Conservation (phyloP, 1,140 invertebrate genomes). For the Calycopis cecrops region DNA sequence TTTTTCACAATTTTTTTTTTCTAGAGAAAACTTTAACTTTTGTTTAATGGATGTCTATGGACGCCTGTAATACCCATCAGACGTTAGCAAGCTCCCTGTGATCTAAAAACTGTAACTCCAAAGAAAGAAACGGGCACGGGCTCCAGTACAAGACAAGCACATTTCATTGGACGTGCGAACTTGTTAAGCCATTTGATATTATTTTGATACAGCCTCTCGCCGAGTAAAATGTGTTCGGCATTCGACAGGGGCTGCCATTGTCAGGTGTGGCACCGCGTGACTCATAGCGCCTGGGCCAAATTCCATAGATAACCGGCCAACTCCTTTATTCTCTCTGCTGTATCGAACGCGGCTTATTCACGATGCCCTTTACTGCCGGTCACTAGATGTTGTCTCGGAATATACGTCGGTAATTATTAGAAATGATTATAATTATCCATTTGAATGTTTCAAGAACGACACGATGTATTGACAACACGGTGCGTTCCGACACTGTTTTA, state of each 20-base stretch:
- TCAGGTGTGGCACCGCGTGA: conserved; percentile 64
- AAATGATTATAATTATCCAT: conserved; percentile 34
- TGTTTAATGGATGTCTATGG: too few relatives aligned
- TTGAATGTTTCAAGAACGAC: conserved; percentile 24
- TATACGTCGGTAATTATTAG: conserved; percentile 43
- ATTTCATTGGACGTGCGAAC: conserved; percentile 6
- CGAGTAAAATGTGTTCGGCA: conserved; percentile 45
- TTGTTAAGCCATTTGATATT: conserved; percentile 10
- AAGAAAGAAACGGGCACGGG: too few relatives aligned
- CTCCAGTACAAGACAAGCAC: neutral
- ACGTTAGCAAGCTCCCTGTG: too few relatives aligned
- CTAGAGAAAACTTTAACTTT: too few relatives aligned
- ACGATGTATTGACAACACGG: conserved; percentile 24
- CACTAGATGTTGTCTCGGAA: conserved; percentile 39
- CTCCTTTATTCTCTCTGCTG: conserved; percentile 64
- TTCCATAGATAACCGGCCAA: conserved; percentile 68
- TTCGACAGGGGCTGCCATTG: conserved; percentile 52
- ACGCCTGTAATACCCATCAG: too few relatives aligned
- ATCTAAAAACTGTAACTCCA: too few relatives aligned
- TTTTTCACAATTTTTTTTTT: too few relatives aligned
- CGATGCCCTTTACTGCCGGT: conserved; percentile 45
- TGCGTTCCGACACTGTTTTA: conserved; percentile 16
- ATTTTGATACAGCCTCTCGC: conserved; percentile 9
- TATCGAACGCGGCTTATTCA: conserved; percentile 45
- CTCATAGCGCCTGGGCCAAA: conserved; percentile 54